Evolutionary conservation across 1,140 invertebrate genomes (phyloP), one percentile per base, ranked within the genome.

Genomic region (Drosophila miranda): DNA sequence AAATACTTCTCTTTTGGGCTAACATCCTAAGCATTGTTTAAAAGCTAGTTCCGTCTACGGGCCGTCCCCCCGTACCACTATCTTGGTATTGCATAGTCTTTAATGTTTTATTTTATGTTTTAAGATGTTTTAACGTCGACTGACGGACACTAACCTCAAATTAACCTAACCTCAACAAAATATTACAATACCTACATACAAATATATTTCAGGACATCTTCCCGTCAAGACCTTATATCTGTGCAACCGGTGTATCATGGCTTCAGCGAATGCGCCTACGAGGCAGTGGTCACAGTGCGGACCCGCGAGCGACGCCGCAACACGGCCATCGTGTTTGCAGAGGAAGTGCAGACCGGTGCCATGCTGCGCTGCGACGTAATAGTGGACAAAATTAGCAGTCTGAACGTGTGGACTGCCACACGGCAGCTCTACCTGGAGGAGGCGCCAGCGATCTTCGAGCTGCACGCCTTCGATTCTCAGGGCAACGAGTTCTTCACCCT

Each of bases 401-500:
- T 99, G 45, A 94, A 95, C 80, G 96, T 99, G 58, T 93, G 96
- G 42, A 98, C 98, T 11, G 99, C 97, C 9, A 99, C 98, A 1
- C 94, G 95, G 80, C 96, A 99, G 90, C 91, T 99, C 3, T 98
- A 95, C 87, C 93, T 99, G 56, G 98, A 99, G 92, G 98, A 99
- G 92, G 97, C 98, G n/a, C 34, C 34, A 0, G 98, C 98, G 92
- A 95, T 95, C 59, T 98, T 99, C 92, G 95, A 97, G 92, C 95
- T 98, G 19, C 92, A 95, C 75, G 98, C 97, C 1, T 96, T 95
- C 91, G 97, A 99, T 93, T 94, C 95, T 66, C 95, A 98, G 93
- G 97, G 96, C 61, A 98, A 99, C 92, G 96, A 96, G 82, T 99
- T 99, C 91, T 96, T 97, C 42, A 96, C 96, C 26, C 90, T 99